A percentile compares a stretch with the other conserved stretches of the same genome.
Conservation (phyloP, 2,797 vertebrate genomes). For the Neopelma chrysocephalum region DNA sequence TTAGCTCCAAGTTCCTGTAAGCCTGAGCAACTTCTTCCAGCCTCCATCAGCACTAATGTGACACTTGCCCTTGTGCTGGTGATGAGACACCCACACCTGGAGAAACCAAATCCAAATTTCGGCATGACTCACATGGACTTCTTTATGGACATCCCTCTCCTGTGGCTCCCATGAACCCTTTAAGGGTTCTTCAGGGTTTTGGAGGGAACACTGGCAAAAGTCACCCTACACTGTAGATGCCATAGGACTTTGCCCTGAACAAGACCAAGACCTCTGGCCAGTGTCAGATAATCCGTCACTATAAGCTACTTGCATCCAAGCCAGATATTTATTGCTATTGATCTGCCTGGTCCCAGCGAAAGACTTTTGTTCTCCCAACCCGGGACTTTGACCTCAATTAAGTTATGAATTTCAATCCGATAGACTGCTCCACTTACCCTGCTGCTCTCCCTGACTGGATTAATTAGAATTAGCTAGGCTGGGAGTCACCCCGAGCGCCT, state of each 20-base stretch:
- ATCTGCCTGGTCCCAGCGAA: conserved; percentile 92
- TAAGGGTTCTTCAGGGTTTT: conserved; percentile 6
- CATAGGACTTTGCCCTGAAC: conserved; percentile 68
- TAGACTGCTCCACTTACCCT: conserved; percentile 94
- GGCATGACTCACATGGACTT: not conserved
- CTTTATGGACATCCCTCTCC: not conserved
- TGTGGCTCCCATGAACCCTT: not conserved
- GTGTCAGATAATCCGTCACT: conserved; percentile 84
- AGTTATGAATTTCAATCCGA: conserved; percentile 99
- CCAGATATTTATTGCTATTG: conserved; percentile 99
- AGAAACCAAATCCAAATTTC: conserved; percentile 24
- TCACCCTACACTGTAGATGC: conserved; percentile 19
- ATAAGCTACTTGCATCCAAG: conserved; percentile 83
- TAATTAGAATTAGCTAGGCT: conserved; percentile 98
- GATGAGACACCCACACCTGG: not conserved
- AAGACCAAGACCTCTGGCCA: conserved; percentile 79
- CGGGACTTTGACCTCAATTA: conserved; percentile 99
- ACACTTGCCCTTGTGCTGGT: conserved; percentile 21
- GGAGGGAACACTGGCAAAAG: conserved; percentile 55
- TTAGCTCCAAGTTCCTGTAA: conserved; percentile 61
- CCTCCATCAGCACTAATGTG: conserved; percentile 55
- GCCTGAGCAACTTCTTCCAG: conserved; percentile 55
- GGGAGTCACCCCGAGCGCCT: conserved; percentile 85
- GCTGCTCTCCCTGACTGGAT: conserved; percentile 88
- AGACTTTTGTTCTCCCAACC: conserved; percentile 97